Percentiles rank a stretch among this genome's conserved stretches.
phyloP scores from a whole-genome alignment of 2,797 vertebrate genomes.

The Squalus acanthias region DNA sequence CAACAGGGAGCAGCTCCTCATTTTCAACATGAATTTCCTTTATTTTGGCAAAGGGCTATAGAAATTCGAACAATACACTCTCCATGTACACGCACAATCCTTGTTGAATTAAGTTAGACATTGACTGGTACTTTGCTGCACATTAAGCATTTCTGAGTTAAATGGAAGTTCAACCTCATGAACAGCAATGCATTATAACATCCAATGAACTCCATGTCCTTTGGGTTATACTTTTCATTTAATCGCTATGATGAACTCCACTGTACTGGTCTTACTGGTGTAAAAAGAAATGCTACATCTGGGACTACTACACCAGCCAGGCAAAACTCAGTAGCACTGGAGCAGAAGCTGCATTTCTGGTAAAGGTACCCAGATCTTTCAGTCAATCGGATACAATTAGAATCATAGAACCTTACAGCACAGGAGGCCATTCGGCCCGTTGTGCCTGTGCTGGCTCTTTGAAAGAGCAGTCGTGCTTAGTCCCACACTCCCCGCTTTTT shows the following conservation, averaged over 20 bases:
- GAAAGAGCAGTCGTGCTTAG: too few species aligned
- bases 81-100: neutral
- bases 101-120: neutral
- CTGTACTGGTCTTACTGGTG: neutral
- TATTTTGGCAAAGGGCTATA: neutral
- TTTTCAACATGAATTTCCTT: neutral
- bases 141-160: neutral
- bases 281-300: neutral
- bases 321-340: neutral
- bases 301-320: neutral
- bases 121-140: neutral
- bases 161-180: neutral
- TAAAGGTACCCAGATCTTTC: neutral
- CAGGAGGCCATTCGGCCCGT: too few species aligned
- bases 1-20: neutral
- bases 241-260: neutral
- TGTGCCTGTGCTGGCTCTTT: too few species aligned
- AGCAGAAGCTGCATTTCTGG: neutral
- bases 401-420: too few species aligned
- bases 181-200: neutral
- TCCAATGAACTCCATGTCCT: neutral
- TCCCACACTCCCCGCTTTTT: too few species aligned
- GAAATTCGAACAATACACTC: neutral
- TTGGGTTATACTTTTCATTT: neutral
- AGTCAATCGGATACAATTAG: neutral